Percentiles rank a stretch among this genome's conserved stretches.
Conservation (phyloP, 2,113 vertebrate species). For the Varanus komodoensis region DNA sequence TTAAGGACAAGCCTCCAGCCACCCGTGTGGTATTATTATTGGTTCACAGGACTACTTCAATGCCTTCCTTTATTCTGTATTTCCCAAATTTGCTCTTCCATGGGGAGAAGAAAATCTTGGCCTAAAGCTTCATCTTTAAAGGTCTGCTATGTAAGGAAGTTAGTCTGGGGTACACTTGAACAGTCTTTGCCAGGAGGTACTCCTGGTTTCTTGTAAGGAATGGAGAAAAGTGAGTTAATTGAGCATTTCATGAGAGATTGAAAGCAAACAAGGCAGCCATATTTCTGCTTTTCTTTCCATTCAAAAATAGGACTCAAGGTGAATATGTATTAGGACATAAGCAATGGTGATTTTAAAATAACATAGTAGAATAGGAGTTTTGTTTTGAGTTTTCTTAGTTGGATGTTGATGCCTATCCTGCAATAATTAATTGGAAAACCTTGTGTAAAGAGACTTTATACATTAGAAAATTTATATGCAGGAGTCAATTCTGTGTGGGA, state of each 20-base stretch:
- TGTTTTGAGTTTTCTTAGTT: background rate
- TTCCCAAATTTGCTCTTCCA: slow-evolving; percentile 1
- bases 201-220: background rate
- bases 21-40: background rate
- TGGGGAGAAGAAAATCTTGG: background rate
- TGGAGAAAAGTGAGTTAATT: background rate
- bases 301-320: background rate
- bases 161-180: background rate
- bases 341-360: background rate
- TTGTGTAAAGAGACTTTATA: background rate
- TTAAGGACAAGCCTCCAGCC: background rate
- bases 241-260: slow-evolving; percentile 14
- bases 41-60: background rate
- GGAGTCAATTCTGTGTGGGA: background rate
- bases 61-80: slow-evolving; percentile 7
- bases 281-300: background rate
- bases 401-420: background rate
- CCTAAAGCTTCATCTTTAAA: slow-evolving; percentile 4
- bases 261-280: slow-evolving; percentile 6
- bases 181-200: background rate
- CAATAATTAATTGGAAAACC: background rate
- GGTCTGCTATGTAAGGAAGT: background rate
- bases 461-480: background rate
- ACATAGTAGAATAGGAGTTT: background rate
- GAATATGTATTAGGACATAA: background rate